Conservation (phyloP, 2,797 vertebrate species). For the Urocyon cinereoargenteus region DNA sequence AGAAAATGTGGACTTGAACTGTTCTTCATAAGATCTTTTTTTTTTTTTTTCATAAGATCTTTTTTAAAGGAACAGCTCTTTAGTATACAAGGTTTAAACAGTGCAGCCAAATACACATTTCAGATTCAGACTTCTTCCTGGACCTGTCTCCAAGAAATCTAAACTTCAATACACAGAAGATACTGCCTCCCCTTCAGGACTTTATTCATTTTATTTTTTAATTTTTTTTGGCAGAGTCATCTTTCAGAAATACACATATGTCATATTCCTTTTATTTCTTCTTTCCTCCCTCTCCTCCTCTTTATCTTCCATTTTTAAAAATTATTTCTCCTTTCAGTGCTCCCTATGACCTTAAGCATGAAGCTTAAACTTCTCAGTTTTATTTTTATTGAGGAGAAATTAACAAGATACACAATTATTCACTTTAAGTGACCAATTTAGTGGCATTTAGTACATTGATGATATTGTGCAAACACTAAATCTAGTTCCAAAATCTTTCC, state of each 20-base stretch:
- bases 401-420: not conserved
- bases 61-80: slow-evolving; percentile 37
- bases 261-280: not conserved
- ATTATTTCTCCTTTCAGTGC: not conserved
- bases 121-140: not conserved
- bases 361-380: not conserved
- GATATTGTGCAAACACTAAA: not conserved
- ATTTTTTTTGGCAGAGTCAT: not conserved
- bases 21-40: not conserved
- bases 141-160: not conserved
- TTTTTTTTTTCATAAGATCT: not conserved
- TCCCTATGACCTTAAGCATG: not conserved
- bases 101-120: not conserved
- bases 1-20: slow-evolving; percentile 55
- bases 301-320: not conserved
- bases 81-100: slow-evolving; percentile 52
- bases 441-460: not conserved
- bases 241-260: not conserved
- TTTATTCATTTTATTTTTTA: not conserved
- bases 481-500: not conserved
- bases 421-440: not conserved
- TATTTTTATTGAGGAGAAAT: not conserved
- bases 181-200: not conserved
- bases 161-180: not conserved
- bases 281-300: not conserved